Evolutionary conservation across 2,888 invertebrate species (phyloP).

Genomic region (Harpalus rufipes): DNA sequence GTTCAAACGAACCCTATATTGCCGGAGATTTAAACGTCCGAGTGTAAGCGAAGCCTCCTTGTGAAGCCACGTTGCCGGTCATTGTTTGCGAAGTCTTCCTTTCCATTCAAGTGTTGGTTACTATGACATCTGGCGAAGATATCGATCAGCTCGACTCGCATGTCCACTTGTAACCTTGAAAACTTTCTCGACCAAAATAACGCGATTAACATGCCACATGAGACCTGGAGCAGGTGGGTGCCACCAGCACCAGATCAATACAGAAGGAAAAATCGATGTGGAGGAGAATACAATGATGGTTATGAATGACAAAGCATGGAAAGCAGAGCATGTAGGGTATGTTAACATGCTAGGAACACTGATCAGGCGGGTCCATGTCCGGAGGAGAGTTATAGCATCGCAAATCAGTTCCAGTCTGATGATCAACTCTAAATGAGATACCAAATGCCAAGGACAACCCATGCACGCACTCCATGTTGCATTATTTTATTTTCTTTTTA

Average conservation of each 20-base stretch:
- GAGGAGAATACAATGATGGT: background rate
- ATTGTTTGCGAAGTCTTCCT: background rate
- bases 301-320: background rate
- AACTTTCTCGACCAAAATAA: constrained; percentile 67
- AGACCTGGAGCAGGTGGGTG: constrained; percentile 59
- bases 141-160: constrained; percentile 50
- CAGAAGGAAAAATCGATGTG: background rate
- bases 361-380: constrained; percentile 54
- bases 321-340: constrained; percentile 10
- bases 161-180: constrained; percentile 64
- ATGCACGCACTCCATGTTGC: too few relatives aligned
- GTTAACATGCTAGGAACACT: constrained; percentile 58
- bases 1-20: background rate
- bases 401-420: constrained; percentile 61
- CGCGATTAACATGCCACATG: constrained; percentile 66
- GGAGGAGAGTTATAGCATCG: constrained; percentile 56
- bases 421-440: constrained; percentile 30
- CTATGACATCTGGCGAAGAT: constrained; percentile 57
- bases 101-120: constrained; percentile 30
- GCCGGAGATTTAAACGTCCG: background rate
- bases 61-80: background rate
- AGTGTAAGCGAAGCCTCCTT: background rate
- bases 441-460: background rate
- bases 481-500: background rate
- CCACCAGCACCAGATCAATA: constrained; percentile 54